Conservation (phyloP, 2,888 invertebrate genomes). For the Platynereis dumerilii region DNA sequence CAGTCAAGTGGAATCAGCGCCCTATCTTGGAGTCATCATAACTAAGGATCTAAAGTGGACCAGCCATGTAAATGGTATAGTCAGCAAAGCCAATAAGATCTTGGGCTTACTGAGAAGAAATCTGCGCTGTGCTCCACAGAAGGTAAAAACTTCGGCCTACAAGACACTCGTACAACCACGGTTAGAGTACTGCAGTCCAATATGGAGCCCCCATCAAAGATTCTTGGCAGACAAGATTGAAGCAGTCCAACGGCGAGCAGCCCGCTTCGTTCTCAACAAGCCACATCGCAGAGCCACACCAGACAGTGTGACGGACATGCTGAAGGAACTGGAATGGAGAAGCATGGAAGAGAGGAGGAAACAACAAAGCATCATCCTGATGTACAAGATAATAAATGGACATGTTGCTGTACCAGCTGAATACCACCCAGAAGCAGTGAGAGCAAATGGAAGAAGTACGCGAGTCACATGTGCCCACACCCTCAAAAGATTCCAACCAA, state of each 20-base stretch:
- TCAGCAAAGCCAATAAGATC: background rate
- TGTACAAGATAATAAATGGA: background rate
- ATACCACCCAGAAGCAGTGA: no score
- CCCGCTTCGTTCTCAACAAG: background rate
- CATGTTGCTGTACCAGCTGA: no score
- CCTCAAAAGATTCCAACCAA: no score
- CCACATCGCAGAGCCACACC: background rate
- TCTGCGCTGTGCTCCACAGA: background rate
- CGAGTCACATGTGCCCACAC: no score
- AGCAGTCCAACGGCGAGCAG: slow-evolving; percentile 3
- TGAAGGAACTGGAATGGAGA: background rate
- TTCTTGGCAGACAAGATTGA: background rate
- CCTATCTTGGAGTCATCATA: slow-evolving; percentile 4
- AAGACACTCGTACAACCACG: slow-evolving; percentile 6
- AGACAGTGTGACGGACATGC: background rate
- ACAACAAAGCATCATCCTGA: background rate
- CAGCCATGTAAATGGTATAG: background rate
- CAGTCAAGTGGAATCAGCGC: background rate
- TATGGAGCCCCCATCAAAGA: background rate
- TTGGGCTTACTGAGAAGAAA: slow-evolving; percentile 11
- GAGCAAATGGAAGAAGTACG: no score
- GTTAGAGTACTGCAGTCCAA: background rate
- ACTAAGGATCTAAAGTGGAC: background rate
- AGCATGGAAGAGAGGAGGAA: background rate
- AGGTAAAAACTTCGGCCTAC: slow-evolving; percentile 7